Evolutionary conservation across 2,888 invertebrate genomes (phyloP), one percentile per base, ranked within the genome.

Genomic region (Drosophila anomalata): DNA sequence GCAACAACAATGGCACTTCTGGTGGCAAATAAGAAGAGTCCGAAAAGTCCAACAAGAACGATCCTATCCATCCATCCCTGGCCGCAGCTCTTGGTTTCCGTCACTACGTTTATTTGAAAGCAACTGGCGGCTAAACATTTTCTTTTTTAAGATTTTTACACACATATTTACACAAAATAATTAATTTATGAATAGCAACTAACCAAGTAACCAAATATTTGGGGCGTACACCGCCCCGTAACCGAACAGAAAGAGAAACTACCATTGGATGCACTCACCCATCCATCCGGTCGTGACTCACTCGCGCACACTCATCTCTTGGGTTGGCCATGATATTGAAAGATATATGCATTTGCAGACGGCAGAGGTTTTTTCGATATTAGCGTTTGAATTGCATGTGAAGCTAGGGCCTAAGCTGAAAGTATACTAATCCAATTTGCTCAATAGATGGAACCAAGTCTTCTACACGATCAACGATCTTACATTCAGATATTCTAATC

Each of bases 331-430:
- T 68, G 65, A 66, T 66, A 68, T 66, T 55, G 47, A 56, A 51
- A 26, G 17, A 55, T 26, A 65, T 79, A 46, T 56, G 47, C 61
- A 68, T 62, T 24, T 24, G 77, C 79, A 83, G 17, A 17, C 17
- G 17, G 17, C 17, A 17, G 17, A 17, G 69, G 65, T 73, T 77
- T 55, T 46, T 65, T 52, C 56, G 75, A 87, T 87, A 83, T 84
- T 87, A 80, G 68, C 65, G 55, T 76, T 84, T 87, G 39, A 71
- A 77, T 73, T 82, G 77, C 79, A 83, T 88, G 69, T 59, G 44
- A 50, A 51, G 42, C 36, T 83, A 86, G 84, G 12, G 22, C 54
- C 60, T 86, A 79, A 76, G 65, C 59, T 20, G 53, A 60, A 52
- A 33, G 36, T 56, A 53, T 36, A 73, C 52, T 69, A 60, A 76